phyloP scores from a whole-genome alignment of 2,888 invertebrate species.

The Oscheius sp. region DNA sequence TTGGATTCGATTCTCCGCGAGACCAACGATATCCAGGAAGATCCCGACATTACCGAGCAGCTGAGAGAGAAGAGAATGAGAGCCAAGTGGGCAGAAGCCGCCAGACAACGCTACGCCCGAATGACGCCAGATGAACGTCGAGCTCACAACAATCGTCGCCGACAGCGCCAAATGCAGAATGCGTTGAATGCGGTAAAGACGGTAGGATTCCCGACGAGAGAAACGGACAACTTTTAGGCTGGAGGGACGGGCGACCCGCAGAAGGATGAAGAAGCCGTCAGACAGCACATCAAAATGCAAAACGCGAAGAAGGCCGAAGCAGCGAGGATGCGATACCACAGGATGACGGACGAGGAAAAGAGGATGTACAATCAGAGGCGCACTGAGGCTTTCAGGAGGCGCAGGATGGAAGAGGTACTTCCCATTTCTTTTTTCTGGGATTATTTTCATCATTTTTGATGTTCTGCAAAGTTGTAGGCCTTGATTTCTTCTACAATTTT shows the following conservation, averaged over 20 bases:
- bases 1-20: slow-evolving; percentile 64
- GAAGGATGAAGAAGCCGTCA: slow-evolving; percentile 63
- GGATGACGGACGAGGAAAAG: slow-evolving; percentile 65
- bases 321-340: slow-evolving; percentile 60
- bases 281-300: slow-evolving; percentile 62
- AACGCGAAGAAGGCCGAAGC: slow-evolving; percentile 69
- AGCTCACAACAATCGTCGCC: slow-evolving; percentile 63
- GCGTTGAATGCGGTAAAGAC: slow-evolving; percentile 52
- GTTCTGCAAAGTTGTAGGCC: too few species aligned
- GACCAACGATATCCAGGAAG: slow-evolving; percentile 67
- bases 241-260: slow-evolving; percentile 50
- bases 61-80: slow-evolving; percentile 67
- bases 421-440: too few species aligned
- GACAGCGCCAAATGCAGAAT: slow-evolving; percentile 65
- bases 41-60: slow-evolving; percentile 69
- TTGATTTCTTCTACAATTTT: too few species aligned
- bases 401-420: slow-evolving; percentile 65
- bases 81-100: slow-evolving; percentile 69
- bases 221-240: too few species aligned
- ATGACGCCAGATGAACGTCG: slow-evolving; percentile 64
- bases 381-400: slow-evolving; percentile 65
- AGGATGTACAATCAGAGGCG: slow-evolving; percentile 66
- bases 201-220: too few species aligned
- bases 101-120: slow-evolving; percentile 58
- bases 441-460: too few species aligned